Percentiles rank a stretch among this genome's conserved stretches.
phyloP scores from a whole-genome alignment of 2,797 vertebrate species.

The Acanthurus lineatus region DNA sequence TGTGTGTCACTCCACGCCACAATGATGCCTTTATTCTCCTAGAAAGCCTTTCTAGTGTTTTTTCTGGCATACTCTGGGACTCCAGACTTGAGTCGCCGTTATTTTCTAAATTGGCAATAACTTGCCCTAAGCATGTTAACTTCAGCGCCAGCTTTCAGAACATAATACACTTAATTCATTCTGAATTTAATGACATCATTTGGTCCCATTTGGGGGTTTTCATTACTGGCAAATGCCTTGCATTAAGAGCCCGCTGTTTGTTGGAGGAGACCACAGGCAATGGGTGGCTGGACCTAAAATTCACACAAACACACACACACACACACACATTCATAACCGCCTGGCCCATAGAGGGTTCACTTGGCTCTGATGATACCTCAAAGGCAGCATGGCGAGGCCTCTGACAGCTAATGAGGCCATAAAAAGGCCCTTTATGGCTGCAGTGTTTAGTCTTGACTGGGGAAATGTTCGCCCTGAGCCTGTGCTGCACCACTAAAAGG shows the following conservation, averaged over 20 bases:
- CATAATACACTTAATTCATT: conserved; percentile 82
- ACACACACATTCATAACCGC: conserved; percentile 53
- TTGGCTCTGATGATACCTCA: conserved; percentile 81
- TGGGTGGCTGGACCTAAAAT: conserved; percentile 61
- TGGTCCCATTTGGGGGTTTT: conserved; percentile 76
- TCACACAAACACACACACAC: conserved; percentile 31
- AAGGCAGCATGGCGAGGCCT: conserved; percentile 74
- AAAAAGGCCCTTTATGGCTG: conserved; percentile 82
- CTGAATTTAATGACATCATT: conserved; percentile 83
- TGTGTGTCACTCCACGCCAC: conserved; percentile 71
- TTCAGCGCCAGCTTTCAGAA: conserved; percentile 78
- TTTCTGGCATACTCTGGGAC: conserved; percentile 67
- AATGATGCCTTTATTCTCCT: conserved; percentile 79
- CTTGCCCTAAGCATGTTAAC: conserved; percentile 72
- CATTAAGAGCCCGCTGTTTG: conserved; percentile 72
- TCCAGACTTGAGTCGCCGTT: conserved; percentile 66
- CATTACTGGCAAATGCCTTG: conserved; percentile 77
- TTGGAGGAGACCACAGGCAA: conserved; percentile 75
- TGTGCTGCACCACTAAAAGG: conserved; percentile 68
- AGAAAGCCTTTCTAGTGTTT: conserved; percentile 74
- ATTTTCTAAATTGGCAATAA: conserved; percentile 83
- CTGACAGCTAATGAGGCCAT: conserved; percentile 84
- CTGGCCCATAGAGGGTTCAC: conserved; percentile 61
- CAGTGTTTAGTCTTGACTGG: conserved; percentile 81
- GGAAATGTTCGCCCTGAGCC: conserved; percentile 78